Conservation (phyloP, 1,140 invertebrate genomes). For the Hylaeus anthracinus region DNA sequence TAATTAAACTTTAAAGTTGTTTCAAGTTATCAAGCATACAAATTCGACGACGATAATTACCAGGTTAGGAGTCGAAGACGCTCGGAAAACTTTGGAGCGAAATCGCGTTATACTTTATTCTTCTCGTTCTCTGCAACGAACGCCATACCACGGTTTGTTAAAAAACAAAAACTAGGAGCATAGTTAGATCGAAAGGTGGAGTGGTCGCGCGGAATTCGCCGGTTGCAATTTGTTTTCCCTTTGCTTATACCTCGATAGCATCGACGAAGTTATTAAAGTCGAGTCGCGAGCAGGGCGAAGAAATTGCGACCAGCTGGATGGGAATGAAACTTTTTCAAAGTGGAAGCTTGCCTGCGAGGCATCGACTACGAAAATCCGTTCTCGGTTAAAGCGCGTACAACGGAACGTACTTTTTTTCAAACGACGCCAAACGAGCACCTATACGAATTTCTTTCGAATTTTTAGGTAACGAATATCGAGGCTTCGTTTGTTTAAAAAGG, state of each 20-base stretch:
- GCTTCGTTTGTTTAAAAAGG: too few species aligned
- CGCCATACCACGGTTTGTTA: conserved; percentile 3
- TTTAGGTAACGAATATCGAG: too few species aligned
- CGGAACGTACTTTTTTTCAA: too few species aligned
- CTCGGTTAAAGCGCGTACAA: neutral
- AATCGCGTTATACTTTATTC: neutral
- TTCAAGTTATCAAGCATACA: neutral
- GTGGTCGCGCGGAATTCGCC: conserved; percentile 18
- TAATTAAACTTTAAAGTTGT: neutral
- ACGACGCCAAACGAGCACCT: too few species aligned
- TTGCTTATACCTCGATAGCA: conserved; percentile 36
- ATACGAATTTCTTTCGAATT: too few species aligned
- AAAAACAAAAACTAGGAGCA: conserved; percentile 6
- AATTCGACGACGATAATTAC: neutral
- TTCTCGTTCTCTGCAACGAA: neutral
- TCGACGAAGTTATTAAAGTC: conserved; percentile 45
- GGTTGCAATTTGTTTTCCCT: conserved; percentile 41
- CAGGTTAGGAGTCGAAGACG: neutral
- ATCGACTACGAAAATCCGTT: neutral
- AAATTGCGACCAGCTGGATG: neutral
- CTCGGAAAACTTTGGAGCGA: neutral
- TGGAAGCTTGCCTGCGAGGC: neutral
- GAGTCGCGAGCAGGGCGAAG: conserved; percentile 4
- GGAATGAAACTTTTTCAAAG: conserved; percentile 19
- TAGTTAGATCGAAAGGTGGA: neutral